These are phyloP conservation scores for Agriotes lineatus DNA, from an alignment of 2,888 invertebrate species.

Conservation along the genomic window DNA sequence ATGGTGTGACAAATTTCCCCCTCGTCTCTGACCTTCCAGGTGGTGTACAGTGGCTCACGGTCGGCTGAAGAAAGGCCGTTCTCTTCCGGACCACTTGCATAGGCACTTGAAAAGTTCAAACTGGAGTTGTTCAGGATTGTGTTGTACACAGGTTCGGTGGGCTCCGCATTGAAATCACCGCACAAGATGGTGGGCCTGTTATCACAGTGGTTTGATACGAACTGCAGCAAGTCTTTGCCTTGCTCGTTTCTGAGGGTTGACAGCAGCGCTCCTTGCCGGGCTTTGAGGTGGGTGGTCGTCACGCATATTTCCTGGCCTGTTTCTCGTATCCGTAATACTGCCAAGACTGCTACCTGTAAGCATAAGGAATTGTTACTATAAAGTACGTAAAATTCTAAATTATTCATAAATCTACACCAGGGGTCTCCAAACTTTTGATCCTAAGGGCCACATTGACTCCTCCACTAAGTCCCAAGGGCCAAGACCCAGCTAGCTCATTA, in stretches of 20 bases:
- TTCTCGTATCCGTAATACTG: conserved; percentile 68
- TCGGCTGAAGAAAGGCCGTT: conserved; percentile 57
- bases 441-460: too few species aligned
- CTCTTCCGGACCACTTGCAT: conserved; percentile 63
- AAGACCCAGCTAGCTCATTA: too few species aligned
- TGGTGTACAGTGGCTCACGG: conserved; percentile 78
- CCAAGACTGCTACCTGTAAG: conserved; percentile 73
- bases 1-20: conserved; percentile 80
- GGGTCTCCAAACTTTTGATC: too few species aligned
- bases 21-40: conserved; percentile 81
- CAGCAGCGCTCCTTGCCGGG: conserved; percentile 75
- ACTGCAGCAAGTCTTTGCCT: conserved; percentile 75
- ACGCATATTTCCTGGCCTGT: conserved; percentile 74
- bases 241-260: conserved; percentile 79
- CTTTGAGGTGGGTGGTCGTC: conserved; percentile 81
- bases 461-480: too few species aligned
- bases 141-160: conserved; percentile 76
- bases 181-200: conserved; percentile 74
- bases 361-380: too few species aligned
- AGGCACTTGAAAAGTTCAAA: conserved; percentile 68
- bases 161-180: conserved; percentile 85
- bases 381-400: too few species aligned
- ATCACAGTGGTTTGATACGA: conserved; percentile 67
- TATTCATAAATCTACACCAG: too few species aligned
- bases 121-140: conserved; percentile 68